Evolutionary conservation across 2,113 vertebrate species (phyloP).

Genomic region (Hemiscyllium ocellatum): DNA sequence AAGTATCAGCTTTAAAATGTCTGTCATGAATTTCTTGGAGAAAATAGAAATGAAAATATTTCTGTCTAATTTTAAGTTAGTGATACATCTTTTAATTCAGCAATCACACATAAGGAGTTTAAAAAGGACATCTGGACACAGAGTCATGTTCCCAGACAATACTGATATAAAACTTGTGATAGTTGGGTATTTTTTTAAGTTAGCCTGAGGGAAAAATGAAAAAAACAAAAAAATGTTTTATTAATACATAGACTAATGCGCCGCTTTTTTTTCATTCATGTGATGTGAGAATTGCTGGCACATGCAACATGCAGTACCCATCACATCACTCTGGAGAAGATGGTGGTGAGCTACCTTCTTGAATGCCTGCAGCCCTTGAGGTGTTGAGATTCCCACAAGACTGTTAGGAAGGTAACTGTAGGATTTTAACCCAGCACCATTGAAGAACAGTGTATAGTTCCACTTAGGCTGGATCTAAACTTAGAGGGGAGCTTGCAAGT

Average conservation of each 20-base stretch:
- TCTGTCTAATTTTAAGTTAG: neutral
- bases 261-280: too few species aligned
- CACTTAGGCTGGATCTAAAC: too few species aligned
- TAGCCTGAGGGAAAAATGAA: neutral
- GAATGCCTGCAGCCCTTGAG: too few species aligned
- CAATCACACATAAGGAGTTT: neutral
- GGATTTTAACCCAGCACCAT: too few species aligned
- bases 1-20: neutral
- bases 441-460: too few species aligned
- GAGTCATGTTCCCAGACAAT: neutral
- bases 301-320: too few species aligned
- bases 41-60: neutral
- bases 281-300: too few species aligned
- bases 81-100: neutral
- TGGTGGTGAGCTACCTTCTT: too few species aligned
- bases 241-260: neutral
- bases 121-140: neutral
- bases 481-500: too few species aligned
- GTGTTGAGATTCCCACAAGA: too few species aligned
- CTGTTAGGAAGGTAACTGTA: too few species aligned
- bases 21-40: neutral
- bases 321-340: too few species aligned
- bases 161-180: neutral
- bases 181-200: neutral
- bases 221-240: neutral